phyloP scores from a whole-genome alignment of 92 coral and sea anemone genomes.

The Siderastrea siderea region DNA sequence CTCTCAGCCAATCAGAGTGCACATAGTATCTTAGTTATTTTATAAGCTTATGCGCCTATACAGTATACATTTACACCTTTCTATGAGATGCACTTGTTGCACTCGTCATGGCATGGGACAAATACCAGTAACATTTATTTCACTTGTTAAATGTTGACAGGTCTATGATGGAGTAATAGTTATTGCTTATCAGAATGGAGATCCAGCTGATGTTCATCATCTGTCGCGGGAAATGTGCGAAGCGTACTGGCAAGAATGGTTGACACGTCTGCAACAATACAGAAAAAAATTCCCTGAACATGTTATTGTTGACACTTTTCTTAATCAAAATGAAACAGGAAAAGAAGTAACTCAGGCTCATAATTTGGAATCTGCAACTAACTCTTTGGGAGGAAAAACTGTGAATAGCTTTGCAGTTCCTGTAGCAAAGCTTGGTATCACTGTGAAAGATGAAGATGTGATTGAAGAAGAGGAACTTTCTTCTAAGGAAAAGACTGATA shows the following conservation, averaged over 20 bases:
- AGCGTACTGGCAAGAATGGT: slow-evolving; percentile 91
- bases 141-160: slow-evolving; percentile 24
- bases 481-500: not conserved
- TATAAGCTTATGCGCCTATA: no score
- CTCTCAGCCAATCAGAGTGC: no score
- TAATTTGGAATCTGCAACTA: not conserved
- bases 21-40: no score
- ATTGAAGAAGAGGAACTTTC: slow-evolving; percentile 27
- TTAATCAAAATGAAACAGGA: not conserved
- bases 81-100: no score
- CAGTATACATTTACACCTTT: no score
- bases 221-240: slow-evolving; percentile 77
- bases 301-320: not conserved
- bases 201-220: slow-evolving; percentile 86
- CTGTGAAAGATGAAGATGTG: slow-evolving; percentile 78
- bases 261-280: slow-evolving; percentile 80
- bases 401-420: slow-evolving; percentile 64
- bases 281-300: slow-evolving; percentile 48
- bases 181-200: slow-evolving; percentile 91
- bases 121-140: not conserved
- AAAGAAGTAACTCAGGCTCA: not conserved
- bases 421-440: slow-evolving; percentile 59
- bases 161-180: slow-evolving; percentile 83
- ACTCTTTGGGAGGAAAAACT: slow-evolving; percentile 26
- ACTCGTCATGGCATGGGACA: no score